These are phyloP conservation scores for Onychorhynchus coronatus DNA, from an alignment of 2,113 vertebrate genomes.

Conservation along the genomic window DNA sequence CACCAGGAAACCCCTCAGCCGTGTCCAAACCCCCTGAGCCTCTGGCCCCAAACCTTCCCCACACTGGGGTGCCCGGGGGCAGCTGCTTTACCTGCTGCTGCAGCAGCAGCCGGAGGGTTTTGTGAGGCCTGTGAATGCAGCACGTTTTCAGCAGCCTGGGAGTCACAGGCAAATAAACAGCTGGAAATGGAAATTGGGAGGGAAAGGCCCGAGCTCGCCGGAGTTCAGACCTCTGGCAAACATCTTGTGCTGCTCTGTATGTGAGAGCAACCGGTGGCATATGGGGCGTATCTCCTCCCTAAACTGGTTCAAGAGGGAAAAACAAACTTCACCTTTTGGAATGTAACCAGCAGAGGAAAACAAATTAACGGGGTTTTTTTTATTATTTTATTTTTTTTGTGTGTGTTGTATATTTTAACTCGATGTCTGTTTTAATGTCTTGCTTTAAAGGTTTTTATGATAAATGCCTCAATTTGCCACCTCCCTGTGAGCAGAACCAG, in stretches of 20 bases:
- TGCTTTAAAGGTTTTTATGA: constrained; percentile 7
- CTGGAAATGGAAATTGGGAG: neutral
- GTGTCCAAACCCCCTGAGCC: neutral
- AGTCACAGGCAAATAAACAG: constrained; percentile 43
- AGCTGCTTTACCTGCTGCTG: neutral
- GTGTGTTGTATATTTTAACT: constrained; percentile 19
- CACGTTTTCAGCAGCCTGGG: constrained; percentile 34
- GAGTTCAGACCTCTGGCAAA: constrained; percentile 22
- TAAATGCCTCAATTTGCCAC: constrained; percentile 17
- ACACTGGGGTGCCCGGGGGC: neutral
- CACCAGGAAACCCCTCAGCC: neutral
- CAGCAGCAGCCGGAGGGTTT: neutral
- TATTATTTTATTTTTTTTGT: neutral
- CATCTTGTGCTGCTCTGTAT: neutral
- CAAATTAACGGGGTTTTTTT: constrained; percentile 47
- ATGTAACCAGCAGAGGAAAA: constrained; percentile 55
- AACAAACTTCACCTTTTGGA: constrained; percentile 53
- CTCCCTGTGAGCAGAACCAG: neutral
- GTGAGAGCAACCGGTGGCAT: neutral
- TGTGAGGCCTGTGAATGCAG: neutral
- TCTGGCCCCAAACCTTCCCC: neutral
- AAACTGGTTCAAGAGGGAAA: constrained; percentile 20
- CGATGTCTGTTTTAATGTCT: constrained; percentile 13
- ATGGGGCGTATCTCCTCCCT: constrained; percentile 35
- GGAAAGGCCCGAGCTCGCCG: neutral